Base-by-base conservation (phyloP, 2,113 vertebrate genomes). In the Ageneiosus marmoratus region DNA sequence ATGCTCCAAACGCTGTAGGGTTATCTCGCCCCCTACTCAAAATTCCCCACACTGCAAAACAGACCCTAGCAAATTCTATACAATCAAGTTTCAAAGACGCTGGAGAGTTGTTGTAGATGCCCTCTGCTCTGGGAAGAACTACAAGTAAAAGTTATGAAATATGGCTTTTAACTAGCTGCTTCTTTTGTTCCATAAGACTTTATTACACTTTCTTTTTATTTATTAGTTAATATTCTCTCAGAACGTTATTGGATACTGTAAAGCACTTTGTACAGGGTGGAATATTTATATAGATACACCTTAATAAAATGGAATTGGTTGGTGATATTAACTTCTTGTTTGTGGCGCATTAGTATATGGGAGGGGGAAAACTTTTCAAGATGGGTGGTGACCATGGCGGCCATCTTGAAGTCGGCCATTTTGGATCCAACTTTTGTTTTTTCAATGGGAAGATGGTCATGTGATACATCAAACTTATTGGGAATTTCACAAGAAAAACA, bases 181-280 rank as follows among this genome's bases (percentile, higher is more conserved):
- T 9, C 24, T 15, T 58, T 55, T 73, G 1, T 73, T 6, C 27
- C 72, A 44, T 11, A 16, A 46, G 37, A 78, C 22, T 41, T 78
- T 62, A 78, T 46, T 60, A 55, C 76, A 12, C 51, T 41, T 58
- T 20, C 15, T 46, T 78, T 60, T 78, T 60, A 78, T 78, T 78
- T 58, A 78, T 78, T 62, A 27, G 55, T 27, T 78, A 60, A 58
- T 78, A 78, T 78, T 60, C 76, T 22, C 22, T 29, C 46, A 4
- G n/a, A 27, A 41, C 55, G 44, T 60, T 16, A 41, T 41, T 15
- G 29, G 50, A 24, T 22, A 55, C 51, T 24, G 16, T 13, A 34
- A 58, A 37, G 32, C 79, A 41, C 69, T 46, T 72, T 72, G 67
- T 46, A n/a, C 13, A 72, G 5, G 41, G 4, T 46, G n/a, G n/a